Evolutionary conservation across 2,888 invertebrate genomes (phyloP).

Genomic region (Trilocha varians): DNA sequence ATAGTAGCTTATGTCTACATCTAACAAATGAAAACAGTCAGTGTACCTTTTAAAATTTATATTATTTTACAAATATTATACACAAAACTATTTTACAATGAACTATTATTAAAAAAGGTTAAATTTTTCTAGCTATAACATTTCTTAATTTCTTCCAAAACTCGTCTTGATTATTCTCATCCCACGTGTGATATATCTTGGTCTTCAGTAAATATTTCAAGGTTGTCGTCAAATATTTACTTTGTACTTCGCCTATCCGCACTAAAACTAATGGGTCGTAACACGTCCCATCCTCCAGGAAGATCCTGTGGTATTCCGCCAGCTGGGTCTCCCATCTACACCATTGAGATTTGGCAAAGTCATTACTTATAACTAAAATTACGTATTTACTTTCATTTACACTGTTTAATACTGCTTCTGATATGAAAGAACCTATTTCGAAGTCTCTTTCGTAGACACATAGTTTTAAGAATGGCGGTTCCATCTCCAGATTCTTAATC

Average conservation of each 20-base stretch:
- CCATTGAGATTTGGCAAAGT: constrained; percentile 82
- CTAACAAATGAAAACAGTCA: too few species aligned
- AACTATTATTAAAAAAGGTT: too few species aligned
- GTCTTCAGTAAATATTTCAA: constrained; percentile 76
- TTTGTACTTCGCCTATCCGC: constrained; percentile 73
- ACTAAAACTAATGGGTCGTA: constrained; percentile 76
- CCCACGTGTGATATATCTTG: constrained; percentile 77
- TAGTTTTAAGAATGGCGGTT: constrained; percentile 73
- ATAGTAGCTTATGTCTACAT: too few species aligned
- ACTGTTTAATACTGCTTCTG: constrained; percentile 77
- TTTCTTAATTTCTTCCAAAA: constrained; percentile 58
- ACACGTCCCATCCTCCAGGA: constrained; percentile 69
- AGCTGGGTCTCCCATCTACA: constrained; percentile 80
- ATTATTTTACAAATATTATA: too few species aligned
- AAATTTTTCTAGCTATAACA: constrained; percentile 31
- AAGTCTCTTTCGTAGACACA: constrained; percentile 82
- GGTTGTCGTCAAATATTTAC: constrained; percentile 70
- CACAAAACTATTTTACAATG: too few species aligned
- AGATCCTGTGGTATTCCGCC: constrained; percentile 77
- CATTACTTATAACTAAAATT: constrained; percentile 77
- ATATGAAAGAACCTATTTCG: constrained; percentile 75
- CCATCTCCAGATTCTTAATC: constrained; percentile 73
- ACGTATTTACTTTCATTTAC: constrained; percentile 77
- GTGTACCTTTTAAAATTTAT: too few species aligned
- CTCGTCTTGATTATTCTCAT: constrained; percentile 50